Evolutionary conservation across 2,797 vertebrate genomes (phyloP).

Genomic region (Capromys pilorides): DNA sequence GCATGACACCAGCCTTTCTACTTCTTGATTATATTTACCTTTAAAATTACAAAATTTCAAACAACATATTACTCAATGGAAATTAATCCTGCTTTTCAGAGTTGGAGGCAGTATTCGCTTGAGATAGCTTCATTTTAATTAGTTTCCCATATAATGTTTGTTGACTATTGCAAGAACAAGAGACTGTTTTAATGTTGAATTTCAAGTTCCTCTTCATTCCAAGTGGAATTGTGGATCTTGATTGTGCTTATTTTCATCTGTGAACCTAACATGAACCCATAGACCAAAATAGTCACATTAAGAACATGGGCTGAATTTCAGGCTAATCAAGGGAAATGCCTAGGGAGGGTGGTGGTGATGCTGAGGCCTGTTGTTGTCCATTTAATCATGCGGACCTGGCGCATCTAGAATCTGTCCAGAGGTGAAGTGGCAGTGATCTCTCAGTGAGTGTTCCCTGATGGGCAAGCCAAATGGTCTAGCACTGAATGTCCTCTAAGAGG

Average conservation of each 20-base stretch:
- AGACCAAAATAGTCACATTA: conserved; percentile 74
- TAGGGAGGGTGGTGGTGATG: conserved; percentile 74
- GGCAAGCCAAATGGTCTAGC: conserved; percentile 73
- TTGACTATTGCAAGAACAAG: conserved; percentile 39
- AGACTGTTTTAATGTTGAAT: conserved; percentile 52
- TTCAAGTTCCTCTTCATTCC: conserved; percentile 27
- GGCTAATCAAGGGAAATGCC: conserved; percentile 80
- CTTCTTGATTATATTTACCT: not conserved
- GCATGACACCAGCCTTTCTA: not conserved
- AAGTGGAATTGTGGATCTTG: conserved; percentile 44
- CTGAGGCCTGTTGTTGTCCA: conserved; percentile 59
- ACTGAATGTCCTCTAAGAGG: conserved; percentile 74
- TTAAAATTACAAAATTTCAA: conserved; percentile 57
- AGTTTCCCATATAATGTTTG: conserved; percentile 33
- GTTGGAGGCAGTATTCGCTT: not conserved
- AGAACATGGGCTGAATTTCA: conserved; percentile 74
- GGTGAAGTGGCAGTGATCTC: conserved; percentile 70
- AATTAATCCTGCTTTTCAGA: conserved; percentile 43
- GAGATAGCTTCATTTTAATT: conserved; percentile 23
- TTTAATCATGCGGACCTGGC: conserved; percentile 70
- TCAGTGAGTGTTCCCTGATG: conserved; percentile 75
- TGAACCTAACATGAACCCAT: conserved; percentile 80
- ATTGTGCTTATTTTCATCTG: conserved; percentile 75
- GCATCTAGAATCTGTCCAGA: conserved; percentile 62
- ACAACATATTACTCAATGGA: not conserved